These are phyloP conservation scores for Lordiphosa collinella DNA, from an alignment of 1,140 invertebrate genomes.

Conservation along the genomic window DNA sequence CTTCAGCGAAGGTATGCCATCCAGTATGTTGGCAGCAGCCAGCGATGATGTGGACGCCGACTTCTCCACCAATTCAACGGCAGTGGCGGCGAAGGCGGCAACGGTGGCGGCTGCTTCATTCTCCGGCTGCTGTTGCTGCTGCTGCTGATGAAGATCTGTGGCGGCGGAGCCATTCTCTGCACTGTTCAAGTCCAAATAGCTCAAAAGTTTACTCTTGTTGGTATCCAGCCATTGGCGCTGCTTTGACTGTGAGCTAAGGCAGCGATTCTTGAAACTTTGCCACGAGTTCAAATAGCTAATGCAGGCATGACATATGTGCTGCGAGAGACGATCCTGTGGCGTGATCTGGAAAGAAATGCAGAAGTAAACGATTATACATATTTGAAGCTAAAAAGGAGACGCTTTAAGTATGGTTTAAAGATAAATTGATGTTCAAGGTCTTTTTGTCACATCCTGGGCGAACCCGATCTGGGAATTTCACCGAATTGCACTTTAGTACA, in stretches of 20 bases:
- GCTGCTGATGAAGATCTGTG: conserved; percentile 11
- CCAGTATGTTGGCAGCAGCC: conserved; percentile 60
- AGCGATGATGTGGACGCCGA: conserved; percentile 7
- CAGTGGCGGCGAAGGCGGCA: not conserved
- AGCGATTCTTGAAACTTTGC: conserved; percentile 79
- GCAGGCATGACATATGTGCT: conserved; percentile 77
- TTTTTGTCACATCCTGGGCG: too few relatives aligned
- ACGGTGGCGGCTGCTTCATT: conserved; percentile 18
- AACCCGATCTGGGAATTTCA: too few relatives aligned
- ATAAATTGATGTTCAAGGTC: too few relatives aligned
- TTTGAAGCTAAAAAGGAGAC: too few relatives aligned
- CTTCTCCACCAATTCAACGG: conserved; percentile 29
- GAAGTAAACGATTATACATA: not conserved
- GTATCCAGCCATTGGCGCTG: conserved; percentile 72
- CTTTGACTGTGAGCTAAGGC: conserved; percentile 68
- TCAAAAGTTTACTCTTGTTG: conserved; percentile 55
- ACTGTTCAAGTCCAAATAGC: conserved; percentile 66
- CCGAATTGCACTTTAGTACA: too few relatives aligned
- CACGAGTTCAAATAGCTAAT: conserved; percentile 79
- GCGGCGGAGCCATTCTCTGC: conserved; percentile 43
- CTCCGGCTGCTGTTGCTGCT: conserved; percentile 14
- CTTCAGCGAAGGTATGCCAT: conserved; percentile 75
- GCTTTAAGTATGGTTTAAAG: too few relatives aligned
- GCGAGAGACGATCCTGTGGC: conserved; percentile 64
- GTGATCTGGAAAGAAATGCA: conserved; percentile 57